Percentiles rank a stretch among this genome's conserved stretches.
phyloP scores from a whole-genome alignment of 2,113 vertebrate genomes.

The Amphiprion percula region DNA sequence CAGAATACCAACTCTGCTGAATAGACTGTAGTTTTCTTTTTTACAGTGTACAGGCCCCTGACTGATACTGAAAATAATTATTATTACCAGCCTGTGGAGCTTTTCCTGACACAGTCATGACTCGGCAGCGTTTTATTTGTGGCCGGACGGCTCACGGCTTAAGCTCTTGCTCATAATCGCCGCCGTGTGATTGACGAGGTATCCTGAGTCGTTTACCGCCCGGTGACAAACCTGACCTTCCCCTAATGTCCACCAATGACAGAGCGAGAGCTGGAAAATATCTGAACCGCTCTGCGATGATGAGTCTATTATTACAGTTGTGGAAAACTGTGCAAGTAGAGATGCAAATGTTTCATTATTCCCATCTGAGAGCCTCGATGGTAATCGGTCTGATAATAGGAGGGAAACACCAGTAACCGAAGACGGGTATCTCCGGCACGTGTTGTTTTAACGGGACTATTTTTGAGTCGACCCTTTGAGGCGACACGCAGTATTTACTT shows the following conservation, averaged over 20 bases:
- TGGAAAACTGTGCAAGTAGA: conserved; percentile 40
- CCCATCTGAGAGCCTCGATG: conserved; percentile 46
- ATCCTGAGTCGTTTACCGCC: background rate
- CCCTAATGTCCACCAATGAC: conserved; percentile 37
- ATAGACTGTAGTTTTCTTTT: no score
- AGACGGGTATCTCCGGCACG: conserved; percentile 37
- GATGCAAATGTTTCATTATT: conserved; percentile 41
- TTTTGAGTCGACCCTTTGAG: conserved; percentile 34
- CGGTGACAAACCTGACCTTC: conserved; percentile 33
- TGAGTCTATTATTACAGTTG: conserved; percentile 2
- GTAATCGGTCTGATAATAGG: conserved; percentile 33
- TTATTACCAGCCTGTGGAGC: background rate
- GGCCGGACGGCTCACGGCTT: background rate
- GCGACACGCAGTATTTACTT: conserved; percentile 64
- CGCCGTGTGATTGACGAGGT: conserved; percentile 13
- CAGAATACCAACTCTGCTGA: no score
- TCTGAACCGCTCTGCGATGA: background rate
- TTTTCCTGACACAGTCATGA: background rate
- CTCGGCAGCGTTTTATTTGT: background rate
- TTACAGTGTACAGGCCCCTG: no score
- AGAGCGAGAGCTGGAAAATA: conserved; percentile 37
- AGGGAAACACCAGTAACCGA: conserved; percentile 36
- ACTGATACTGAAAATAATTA: background rate
- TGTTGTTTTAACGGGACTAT: conserved; percentile 58
- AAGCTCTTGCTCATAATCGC: conserved; percentile 19